Evolutionary conservation across 2,797 vertebrate species (phyloP), one percentile per base, ranked within the genome.

Genomic region (Smutsia temminckii): DNA sequence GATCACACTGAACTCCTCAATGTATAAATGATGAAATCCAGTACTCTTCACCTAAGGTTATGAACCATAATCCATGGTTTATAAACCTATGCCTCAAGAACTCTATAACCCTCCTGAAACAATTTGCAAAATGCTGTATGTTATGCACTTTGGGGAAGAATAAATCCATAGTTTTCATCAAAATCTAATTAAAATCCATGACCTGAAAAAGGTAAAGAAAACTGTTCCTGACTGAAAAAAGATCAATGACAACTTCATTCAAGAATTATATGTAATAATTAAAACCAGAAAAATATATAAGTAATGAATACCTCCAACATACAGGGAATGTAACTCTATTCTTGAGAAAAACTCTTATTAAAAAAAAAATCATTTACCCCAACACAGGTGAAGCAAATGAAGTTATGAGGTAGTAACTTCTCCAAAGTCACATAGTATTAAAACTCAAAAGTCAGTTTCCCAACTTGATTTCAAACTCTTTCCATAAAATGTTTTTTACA

Each of bases 381-480:
- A 94, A 75, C 14, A 93, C 13, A 14, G 32, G 85, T 69, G 23
- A 95, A 68, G 9, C 87, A 88, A 96, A 49, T 34, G 20, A 81
- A 3, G 66, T n/a, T 94, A 90, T n/a, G 93, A 90, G 77, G 46
- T 21, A 93, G 49, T 71, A 94, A 85, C n/a, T 51, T 72, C 80
- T 3, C 53, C 46, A 29, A 77, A 92, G 46, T 85, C 74, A 57
- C 10, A 71, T 0, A 49, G 27, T 83, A 83, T 23, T 89, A 86
- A 89, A 81, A 12, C 40, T 89, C 53, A 85, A 95, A 92, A 88
- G 25, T 23, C 96, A 94, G 27, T 53, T 81, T 53, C 40, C 89
- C 63, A 71, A 69, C 29, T 79, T 46, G 32, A 87, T 66, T 93
- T 93, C 34, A 93, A 92, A 93, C 16, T 69, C 32, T 85, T 93